A percentile compares a stretch with the other conserved stretches of the same genome.
Conservation (phyloP, 92 coral and sea anemone genomes). For the Palythoa grandis region DNA sequence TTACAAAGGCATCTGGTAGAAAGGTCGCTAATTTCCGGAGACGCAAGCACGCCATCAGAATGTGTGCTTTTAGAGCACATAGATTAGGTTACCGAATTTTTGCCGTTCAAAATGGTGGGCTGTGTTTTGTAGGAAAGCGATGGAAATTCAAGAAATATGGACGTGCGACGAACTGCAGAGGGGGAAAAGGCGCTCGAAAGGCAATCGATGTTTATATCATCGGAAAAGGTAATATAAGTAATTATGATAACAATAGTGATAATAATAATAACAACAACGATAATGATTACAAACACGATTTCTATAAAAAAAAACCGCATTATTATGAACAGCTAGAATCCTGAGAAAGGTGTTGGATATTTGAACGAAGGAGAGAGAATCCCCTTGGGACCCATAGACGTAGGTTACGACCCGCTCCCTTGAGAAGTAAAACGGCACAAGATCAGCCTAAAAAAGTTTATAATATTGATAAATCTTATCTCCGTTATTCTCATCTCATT, state of each 20-base stretch:
- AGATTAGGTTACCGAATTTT: conserved; percentile 32
- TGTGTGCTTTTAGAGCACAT: conserved; percentile 66
- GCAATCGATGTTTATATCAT: conserved; percentile 33
- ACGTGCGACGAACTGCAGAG: conserved; percentile 16
- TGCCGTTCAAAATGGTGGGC: conserved; percentile 39
- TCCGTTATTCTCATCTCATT: too few relatives aligned
- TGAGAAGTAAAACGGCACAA: too few relatives aligned
- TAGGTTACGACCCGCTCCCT: too few relatives aligned
- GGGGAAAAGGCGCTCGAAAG: conserved; percentile 30
- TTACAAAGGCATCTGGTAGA: conserved; percentile 53
- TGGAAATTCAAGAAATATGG: conserved; percentile 17
- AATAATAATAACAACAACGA: too few relatives aligned
- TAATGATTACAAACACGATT: too few relatives aligned
- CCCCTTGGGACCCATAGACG: too few relatives aligned
- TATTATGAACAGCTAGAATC: too few relatives aligned
- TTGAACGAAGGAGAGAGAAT: too few relatives aligned
- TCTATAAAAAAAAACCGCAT: too few relatives aligned
- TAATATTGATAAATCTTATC: too few relatives aligned
- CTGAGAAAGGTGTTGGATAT: too few relatives aligned
- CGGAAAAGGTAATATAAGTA: conserved; percentile 35
- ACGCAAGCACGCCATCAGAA: conserved; percentile 53
- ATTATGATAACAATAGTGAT: not conserved
- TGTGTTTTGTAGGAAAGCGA: conserved; percentile 10
- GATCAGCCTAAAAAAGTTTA: too few relatives aligned
- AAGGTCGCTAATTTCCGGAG: conserved; percentile 57